phyloP scores from a whole-genome alignment of 2,797 vertebrate species.

The Knipowitschia caucasica region DNA sequence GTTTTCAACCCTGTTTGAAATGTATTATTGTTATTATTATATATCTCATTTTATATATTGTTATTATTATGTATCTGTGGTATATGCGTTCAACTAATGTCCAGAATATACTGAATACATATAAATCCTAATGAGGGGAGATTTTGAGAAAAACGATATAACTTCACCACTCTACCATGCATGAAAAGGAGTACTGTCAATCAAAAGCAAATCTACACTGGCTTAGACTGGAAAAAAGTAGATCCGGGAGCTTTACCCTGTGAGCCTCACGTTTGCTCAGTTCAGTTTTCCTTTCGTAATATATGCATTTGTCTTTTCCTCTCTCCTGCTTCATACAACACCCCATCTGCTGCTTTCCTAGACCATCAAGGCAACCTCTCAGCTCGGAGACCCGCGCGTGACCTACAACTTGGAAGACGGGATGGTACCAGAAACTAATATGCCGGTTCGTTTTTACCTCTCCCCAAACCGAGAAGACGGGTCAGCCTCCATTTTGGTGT shows the following conservation, averaged over 20 bases:
- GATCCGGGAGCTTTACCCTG: not conserved
- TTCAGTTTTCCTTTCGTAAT: not conserved
- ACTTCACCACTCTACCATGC: too few relatives aligned
- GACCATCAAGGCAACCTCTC: conserved; percentile 83
- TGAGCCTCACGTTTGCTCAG: not conserved
- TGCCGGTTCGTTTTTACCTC: conserved; percentile 88
- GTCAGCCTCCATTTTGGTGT: conserved; percentile 85
- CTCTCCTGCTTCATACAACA: not conserved
- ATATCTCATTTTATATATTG: too few relatives aligned
- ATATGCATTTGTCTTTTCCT: conserved; percentile 1
- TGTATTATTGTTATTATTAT: too few relatives aligned
- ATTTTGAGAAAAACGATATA: too few relatives aligned
- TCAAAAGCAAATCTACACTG: not conserved
- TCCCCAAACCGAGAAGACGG: conserved; percentile 86
- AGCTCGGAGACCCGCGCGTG: conserved; percentile 84
- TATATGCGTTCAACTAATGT: too few relatives aligned
- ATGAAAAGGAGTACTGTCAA: not conserved
- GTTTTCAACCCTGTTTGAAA: too few relatives aligned
- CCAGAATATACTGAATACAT: too few relatives aligned
- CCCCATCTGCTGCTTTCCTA: conserved; percentile 40
- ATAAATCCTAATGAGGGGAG: too few relatives aligned
- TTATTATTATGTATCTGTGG: too few relatives aligned
- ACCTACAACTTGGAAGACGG: conserved; percentile 89
- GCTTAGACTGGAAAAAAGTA: not conserved
- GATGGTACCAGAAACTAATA: conserved; percentile 87